Base-by-base conservation (phyloP, 2,888 invertebrate genomes). In the Nasonovia ribisnigri region DNA sequence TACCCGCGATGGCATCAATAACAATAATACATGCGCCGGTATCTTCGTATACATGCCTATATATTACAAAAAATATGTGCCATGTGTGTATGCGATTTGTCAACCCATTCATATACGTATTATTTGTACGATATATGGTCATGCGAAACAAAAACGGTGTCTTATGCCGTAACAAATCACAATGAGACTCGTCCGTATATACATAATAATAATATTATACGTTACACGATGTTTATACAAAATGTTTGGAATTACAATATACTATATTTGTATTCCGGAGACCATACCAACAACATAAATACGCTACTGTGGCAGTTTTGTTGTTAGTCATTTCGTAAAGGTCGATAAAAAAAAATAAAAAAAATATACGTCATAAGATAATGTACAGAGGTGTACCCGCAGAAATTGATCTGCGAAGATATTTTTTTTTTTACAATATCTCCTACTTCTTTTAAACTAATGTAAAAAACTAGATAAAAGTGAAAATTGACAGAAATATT, bases 41-140 rank as follows among this genome's bases (percentile, higher is more conserved):
- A 36, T 77, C 77, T 77, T 36, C 77, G 20, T 36, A 77, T 36
- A 20, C 36, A 54, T 54, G 36, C 77, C n/a, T 60, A 60, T 60
- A 77, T 77, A 36, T 77, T 36, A 77, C 20, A 20, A 77, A 77
- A 54, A 77, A 77, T 20, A 77, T 36, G 77, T 77, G 77, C 36
- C 77, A 77, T 36, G 77, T 77, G 77, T 77, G 77, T 77, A 36
- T 36, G 36, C 36, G 36, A 77, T 77, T 77, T 77, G 77, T 77
- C 77, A 77, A 77, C 77, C 36, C 36, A 77, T 77, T 77, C 77
- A 77, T 77, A 77, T 77, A 36, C 77, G 20, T 77, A 77, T 77
- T 77, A 77, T 77, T 77, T 77, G 36, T 77, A 77, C 77, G 36
- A 77, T 36, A 77, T 20, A 77, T 77, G 77, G 77, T 77, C 77